Conservation (phyloP, 2,113 vertebrate species). For the Burhinus oedicnemus region DNA sequence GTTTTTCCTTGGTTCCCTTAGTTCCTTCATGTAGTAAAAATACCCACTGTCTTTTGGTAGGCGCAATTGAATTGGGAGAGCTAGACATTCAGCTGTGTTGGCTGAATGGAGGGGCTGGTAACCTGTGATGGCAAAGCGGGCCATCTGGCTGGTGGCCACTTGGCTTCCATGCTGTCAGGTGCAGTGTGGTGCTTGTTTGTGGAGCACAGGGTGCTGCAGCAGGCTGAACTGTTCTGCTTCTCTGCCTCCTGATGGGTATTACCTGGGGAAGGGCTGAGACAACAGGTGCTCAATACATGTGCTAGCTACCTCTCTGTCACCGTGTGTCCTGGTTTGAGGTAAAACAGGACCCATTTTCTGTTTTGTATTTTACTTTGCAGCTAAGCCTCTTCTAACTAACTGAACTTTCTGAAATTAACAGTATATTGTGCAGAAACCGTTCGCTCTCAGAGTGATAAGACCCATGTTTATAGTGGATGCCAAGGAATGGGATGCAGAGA, state of each 20-base stretch:
- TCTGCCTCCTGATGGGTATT: not conserved
- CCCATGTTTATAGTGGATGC: no score
- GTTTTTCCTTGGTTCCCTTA: not conserved
- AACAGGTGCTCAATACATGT: rapidly evolving
- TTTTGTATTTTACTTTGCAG: no score
- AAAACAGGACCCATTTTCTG: no score
- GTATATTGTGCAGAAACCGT: no score
- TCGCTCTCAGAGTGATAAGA: no score
- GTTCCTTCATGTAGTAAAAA: not conserved
- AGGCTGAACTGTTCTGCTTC: not conserved
- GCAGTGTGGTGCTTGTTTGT: not conserved
- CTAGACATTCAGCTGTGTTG: not conserved
- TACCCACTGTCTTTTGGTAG: rapidly evolving
- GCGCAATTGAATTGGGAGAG: not conserved
- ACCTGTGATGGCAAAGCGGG: not conserved
- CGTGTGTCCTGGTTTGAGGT: no score
- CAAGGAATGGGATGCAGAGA: no score
- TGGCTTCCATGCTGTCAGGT: not conserved
- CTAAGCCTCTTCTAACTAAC: no score
- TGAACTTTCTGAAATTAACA: no score
- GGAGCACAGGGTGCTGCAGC: not conserved
- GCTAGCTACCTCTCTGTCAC: not conserved
- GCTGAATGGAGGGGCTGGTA: not conserved
- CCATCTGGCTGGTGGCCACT: not conserved
- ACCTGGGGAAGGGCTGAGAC: not conserved